phyloP scores from a whole-genome alignment of 2,888 invertebrate genomes.

The Stenodera caucasica region DNA sequence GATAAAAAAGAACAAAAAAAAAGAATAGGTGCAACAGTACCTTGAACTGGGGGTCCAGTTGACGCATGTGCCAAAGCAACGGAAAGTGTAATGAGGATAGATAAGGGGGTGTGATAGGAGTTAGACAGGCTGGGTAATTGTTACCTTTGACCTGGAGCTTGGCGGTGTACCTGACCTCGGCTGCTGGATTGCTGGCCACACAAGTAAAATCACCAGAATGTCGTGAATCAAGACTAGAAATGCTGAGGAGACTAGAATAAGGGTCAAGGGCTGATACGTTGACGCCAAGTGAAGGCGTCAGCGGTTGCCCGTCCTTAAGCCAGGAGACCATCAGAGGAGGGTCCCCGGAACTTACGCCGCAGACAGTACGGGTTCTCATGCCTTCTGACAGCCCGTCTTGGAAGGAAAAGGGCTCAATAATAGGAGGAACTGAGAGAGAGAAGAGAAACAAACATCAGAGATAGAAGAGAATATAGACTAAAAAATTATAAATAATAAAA shows the following conservation, averaged over 20 bases:
- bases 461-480: conserved; percentile 56
- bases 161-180: conserved; percentile 78
- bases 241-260: conserved; percentile 76
- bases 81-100: conserved; percentile 42
- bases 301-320: conserved; percentile 78
- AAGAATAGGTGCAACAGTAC: conserved; percentile 69
- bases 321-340: conserved; percentile 78
- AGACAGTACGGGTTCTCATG: conserved; percentile 79
- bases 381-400: conserved; percentile 81
- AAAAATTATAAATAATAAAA: conserved; percentile 38
- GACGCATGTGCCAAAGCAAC: conserved; percentile 67
- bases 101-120: conserved; percentile 37
- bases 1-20: conserved; percentile 55
- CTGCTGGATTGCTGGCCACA: conserved; percentile 77
- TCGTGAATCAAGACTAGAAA: conserved; percentile 72
- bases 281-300: conserved; percentile 67
- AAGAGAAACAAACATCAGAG: conserved; percentile 63
- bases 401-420: conserved; percentile 83
- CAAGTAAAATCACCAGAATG: conserved; percentile 79
- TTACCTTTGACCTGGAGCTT: conserved; percentile 82
- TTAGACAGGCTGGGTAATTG: conserved; percentile 54
- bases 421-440: conserved; percentile 73
- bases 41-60: conserved; percentile 59
- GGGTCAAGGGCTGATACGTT: conserved; percentile 74
- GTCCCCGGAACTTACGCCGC: conserved; percentile 80